Base-by-base conservation (phyloP, 1,140 invertebrate genomes). In the Drosophila chauvacae region DNA sequence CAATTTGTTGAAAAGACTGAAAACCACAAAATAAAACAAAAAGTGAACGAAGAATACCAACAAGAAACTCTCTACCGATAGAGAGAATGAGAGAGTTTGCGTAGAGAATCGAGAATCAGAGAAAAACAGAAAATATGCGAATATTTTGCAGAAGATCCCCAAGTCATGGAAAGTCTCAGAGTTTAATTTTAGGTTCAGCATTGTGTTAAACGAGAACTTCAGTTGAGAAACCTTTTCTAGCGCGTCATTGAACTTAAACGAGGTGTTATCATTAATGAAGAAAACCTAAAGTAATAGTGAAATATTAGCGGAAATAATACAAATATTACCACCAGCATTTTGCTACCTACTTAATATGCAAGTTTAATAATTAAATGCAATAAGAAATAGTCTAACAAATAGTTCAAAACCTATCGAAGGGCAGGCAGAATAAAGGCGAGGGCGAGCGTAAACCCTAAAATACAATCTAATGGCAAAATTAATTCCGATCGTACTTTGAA, bases 1-100 rank as follows among this genome's bases (percentile, higher is more conserved):
- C 84, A 88, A 88, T 88, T 88, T 88, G 84, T 88, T 88, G 72
- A 65, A 72, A 90, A 88, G 84, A 88, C 84, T 88, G 84, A 87
- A 75, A 79, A 71, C 59, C 51, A 37, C 37, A 33, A 28, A 66
- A 62, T 55, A 73, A 53, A 73, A 60, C 18, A 77, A 66, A 44
- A 61, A 23, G 20, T 26, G 41, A 26, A 63, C 33, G 44, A 45
- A 80, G 48, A 16, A 30, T 18, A 77, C 30, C 33, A 47, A 48
- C 33, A 58, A 47, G 23, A 18, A 42, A 44, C 59, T 79, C 70
- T 63, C 50, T 45, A 62, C 55, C 51, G 45, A 41, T 14, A 57
- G 23, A 56, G 47, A 64, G 55, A 44, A 18, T 3, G 9, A 44
- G 44, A 72, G 44, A 68, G 47, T 51, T 61, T 79, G 71, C 66